Base-by-base conservation (phyloP, 35 echinoderm and acorn worm species). In the Ophioderma brevispina region DNA sequence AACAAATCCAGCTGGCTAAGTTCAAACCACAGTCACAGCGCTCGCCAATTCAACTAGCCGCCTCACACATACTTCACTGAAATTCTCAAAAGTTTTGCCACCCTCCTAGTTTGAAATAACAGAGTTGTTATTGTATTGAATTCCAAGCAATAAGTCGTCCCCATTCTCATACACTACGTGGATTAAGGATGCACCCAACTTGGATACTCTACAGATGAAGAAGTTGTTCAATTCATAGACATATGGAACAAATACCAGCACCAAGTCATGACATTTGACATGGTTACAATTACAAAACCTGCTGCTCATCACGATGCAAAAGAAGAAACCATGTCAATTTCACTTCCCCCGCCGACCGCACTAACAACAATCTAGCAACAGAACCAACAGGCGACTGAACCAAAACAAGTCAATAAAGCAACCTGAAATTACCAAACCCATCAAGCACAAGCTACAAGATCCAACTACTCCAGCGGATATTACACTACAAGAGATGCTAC, bases 11-110 rank as follows among this genome's bases (percentile, higher is more conserved):
- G 59, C 21, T 63, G 91, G 19, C 11, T 91, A 43, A 36, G 59
- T n/a, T 63, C 70, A 14, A 95, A 95, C 56, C 93, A 88, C 32
- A 87, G n/a, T 95, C 1, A 95, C 88, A 35, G 93, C 89, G 93
- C 93, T 40, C 52, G 88, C 75, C 92, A 92, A 79, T 95, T 95
- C 46, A 78, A 95, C 33, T 76, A 95, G 38, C 43, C 89, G 37
- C 34, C 89, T n/a, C 36, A 92, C 35, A 33, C 39, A 23, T 91
- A 88, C 33, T 87, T 92, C 10, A 76, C 25, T 28, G 36, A 89
- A 38, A 76, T 88, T 13, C 88, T 95, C 36, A 32, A 92, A 64
- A 1, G 37, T 30, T 6, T 76, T 36, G 36, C 35, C 4, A 89
- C 35, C 90, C 86, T 36, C 70, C 78, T 84, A 76, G 86, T 39